phyloP scores from a whole-genome alignment of 2,797 vertebrate genomes.

The Chelonia mydas region DNA sequence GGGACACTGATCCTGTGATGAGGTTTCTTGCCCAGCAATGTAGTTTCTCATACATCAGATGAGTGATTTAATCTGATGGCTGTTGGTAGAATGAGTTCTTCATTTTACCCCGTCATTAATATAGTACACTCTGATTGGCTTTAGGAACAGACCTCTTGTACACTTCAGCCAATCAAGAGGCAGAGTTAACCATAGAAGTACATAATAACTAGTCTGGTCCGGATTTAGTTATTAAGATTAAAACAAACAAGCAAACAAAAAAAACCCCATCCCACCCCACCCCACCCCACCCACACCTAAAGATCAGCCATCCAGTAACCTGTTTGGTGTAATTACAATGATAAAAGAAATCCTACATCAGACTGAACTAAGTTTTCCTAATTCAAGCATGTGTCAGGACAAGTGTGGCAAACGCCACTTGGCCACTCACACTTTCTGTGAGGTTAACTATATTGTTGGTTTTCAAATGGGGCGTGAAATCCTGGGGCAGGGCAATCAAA shows the following conservation, averaged over 20 bases:
- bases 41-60: not conserved
- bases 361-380: not conserved
- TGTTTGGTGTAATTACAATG: not conserved
- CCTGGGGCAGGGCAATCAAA: too few relatives aligned
- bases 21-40: not conserved
- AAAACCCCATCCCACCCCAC: too few relatives aligned
- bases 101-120: not conserved
- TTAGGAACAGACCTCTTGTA: not conserved
- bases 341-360: rapidly evolving
- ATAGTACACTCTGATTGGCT: not conserved
- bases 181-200: not conserved
- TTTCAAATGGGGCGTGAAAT: not conserved
- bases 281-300: not conserved
- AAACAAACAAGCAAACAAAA: too few relatives aligned
- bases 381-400: not conserved
- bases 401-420: rapidly evolving
- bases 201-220: not conserved
- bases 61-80: not conserved
- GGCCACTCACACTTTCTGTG: rapidly evolving
- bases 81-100: not conserved
- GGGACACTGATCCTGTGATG: not conserved
- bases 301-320: not conserved
- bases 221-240: not conserved
- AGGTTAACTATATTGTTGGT: not conserved
- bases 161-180: not conserved